Percentiles rank a stretch among this genome's conserved stretches.
Conservation (phyloP, 2,888 invertebrate species). For the Endotricha flammealis region DNA sequence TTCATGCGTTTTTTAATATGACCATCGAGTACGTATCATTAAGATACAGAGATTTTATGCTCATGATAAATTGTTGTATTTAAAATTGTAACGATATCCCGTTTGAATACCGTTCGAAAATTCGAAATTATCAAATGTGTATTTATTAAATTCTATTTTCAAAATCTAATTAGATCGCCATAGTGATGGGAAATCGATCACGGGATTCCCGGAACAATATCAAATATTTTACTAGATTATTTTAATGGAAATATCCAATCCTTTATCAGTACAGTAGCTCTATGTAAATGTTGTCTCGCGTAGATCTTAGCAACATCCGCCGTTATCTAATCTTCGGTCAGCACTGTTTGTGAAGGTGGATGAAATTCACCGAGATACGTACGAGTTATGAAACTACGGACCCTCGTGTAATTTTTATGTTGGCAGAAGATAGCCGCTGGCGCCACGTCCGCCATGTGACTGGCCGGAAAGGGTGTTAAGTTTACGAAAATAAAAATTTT, state of each 20-base stretch:
- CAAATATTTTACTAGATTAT: constrained; percentile 3
- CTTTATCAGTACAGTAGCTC: constrained; percentile 37
- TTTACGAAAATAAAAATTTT: too few species aligned
- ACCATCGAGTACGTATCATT: too few species aligned
- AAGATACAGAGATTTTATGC: too few species aligned
- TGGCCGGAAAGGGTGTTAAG: too few species aligned
- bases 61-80: too few species aligned
- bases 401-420: constrained; percentile 28
- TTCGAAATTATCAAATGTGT: too few species aligned
- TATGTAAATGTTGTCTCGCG: constrained; percentile 36
- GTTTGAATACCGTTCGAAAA: too few species aligned
- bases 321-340: constrained; percentile 75
- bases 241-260: constrained; percentile 34
- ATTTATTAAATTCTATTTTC: too few species aligned
- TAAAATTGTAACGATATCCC: too few species aligned
- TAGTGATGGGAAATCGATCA: background rate
- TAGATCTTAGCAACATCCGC: constrained; percentile 61
- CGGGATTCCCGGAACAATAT: background rate
- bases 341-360: constrained; percentile 54
- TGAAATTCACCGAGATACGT: constrained; percentile 59
- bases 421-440: constrained; percentile 23
- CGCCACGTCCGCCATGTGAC: constrained; percentile 2
- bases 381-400: constrained; percentile 23
- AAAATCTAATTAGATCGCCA: too few species aligned
- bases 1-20: too few species aligned